Evolutionary conservation across 1,140 invertebrate species (phyloP), one percentile per base, ranked within the genome.

Genomic region (Pissodes strobi): DNA sequence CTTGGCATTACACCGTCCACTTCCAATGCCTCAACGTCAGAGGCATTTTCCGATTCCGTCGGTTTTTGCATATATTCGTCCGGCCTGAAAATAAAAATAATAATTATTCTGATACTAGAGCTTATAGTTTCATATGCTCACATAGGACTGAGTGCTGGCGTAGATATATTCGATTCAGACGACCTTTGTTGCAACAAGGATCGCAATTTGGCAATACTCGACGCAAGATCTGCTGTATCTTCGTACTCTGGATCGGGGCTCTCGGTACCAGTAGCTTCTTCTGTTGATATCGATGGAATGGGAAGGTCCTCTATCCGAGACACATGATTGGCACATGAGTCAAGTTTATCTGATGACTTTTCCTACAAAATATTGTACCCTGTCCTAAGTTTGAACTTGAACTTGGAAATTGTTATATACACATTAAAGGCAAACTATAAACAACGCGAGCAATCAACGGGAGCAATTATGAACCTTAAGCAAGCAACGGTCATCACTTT

Each of bases 131-230:
- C 2, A 34, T 12, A 25, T 13, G n/a, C 15, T 66, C 68, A 76
- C 76, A 78, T 74, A 17, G 75, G 76, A 69, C 75, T 76, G n/a
- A 76, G 51, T 18, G 72, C 67, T 12, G 76, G 76, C n/a, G 76
- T 77, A 18, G 72, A 74, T 22, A 74, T 45, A 68, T 43, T 71
- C 10, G 72, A 74, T 64, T 81, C 82, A 34, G 80, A 81, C 8
- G 83, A 83, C 64, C 86, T 84, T 69, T 87, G 85, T 69, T 87
- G 86, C 27, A 90, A 76, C 53, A 90, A 74, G 69, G 82, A 85
- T 27, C 88, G 75, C 19, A 89, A 76, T 72, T 88, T 87, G n/a
- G 87, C 88, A 68, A 89, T 89, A 25, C 86, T 88, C 30, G 87
- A 84, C 10, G 87, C 87, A 62, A 90, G 83, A 75, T 89, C 87